Conservation (phyloP, 2,113 vertebrate genomes). For the Hystrix brachyura region DNA sequence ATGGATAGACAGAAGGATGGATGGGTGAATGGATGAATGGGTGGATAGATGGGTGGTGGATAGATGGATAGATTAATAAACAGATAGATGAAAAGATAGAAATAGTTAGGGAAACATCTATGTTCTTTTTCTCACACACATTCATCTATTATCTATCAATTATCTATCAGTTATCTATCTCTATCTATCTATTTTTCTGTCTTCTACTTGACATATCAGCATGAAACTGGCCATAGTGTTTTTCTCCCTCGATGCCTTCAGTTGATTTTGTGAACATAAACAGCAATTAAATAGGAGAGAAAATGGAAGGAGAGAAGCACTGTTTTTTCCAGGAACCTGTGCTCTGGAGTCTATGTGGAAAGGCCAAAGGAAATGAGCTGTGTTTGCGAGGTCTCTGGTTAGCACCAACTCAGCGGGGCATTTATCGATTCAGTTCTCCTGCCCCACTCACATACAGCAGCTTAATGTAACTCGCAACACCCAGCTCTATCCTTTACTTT, state of each 20-base stretch:
- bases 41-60: not conserved
- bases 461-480: not conserved
- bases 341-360: no score
- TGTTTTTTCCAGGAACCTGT: not conserved
- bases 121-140: not conserved
- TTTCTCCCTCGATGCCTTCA: not conserved
- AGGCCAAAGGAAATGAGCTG: not conserved
- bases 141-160: not conserved
- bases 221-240: not conserved
- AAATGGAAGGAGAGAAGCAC: not conserved
- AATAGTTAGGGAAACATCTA: not conserved
- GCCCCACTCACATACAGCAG: accelerated
- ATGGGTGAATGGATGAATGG: not conserved
- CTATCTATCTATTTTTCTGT: not conserved
- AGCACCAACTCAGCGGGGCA: not conserved
- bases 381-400: accelerated
- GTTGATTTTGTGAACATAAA: not conserved
- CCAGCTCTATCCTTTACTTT: not conserved
- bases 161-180: not conserved
- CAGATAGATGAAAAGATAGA: not conserved
- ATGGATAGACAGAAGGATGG: no score
- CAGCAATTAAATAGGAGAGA: not conserved
- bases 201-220: no score
- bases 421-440: no score
- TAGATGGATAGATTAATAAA: not conserved